Evolutionary conservation across 2,113 vertebrate genomes (phyloP), one percentile per base, ranked within the genome.

Genomic region (Erythrolamprus reginae): DNA sequence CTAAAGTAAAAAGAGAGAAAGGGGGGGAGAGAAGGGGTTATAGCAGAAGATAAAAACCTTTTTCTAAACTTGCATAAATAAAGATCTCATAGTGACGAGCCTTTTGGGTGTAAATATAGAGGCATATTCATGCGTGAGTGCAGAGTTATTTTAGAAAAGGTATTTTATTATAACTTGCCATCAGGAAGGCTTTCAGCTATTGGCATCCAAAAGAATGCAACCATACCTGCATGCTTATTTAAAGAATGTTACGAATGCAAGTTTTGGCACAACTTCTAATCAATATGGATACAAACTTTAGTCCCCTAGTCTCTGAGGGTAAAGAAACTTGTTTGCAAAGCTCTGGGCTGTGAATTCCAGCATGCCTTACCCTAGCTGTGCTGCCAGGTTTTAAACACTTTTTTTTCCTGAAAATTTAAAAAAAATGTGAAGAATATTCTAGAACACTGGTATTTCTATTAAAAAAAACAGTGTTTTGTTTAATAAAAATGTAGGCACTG

Each of bases 1-100:
- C 99, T 99, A 96, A 47, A 93, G 7, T 52, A 93, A 45, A 92
- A 58, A 93, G 0, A 83, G 0, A 19, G 21, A 2, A 8, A 10
- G 55, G 24, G 23, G 8, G 53, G 6, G 0, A 55, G 13, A n/a
- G 2, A 0, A 1, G n/a, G 6, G 45, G 3, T 0, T 10, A 33
- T 5, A 26, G 65, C 84, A 70, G 33, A 65, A 56, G 19, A 45
- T 61, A 47, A 77, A n/a, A 82, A n/a, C n/a, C n/a, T n/a, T n/a
- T n/a, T n/a, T n/a, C n/a, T n/a, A n/a, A n/a, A n/a, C n/a, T 15
- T 83, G 42, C 42, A 9, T 12, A 61, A 84, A 23, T 52, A 91
- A 84, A 52, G 70, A 53, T n/a, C 42, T 55, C 83, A 77, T 24
- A n/a, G 19, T 61, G 51, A 87, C 21, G 51, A 91, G 65, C 7